Base-by-base conservation (phyloP, 2,888 invertebrate species). In the Napeogenes sylphis region DNA sequence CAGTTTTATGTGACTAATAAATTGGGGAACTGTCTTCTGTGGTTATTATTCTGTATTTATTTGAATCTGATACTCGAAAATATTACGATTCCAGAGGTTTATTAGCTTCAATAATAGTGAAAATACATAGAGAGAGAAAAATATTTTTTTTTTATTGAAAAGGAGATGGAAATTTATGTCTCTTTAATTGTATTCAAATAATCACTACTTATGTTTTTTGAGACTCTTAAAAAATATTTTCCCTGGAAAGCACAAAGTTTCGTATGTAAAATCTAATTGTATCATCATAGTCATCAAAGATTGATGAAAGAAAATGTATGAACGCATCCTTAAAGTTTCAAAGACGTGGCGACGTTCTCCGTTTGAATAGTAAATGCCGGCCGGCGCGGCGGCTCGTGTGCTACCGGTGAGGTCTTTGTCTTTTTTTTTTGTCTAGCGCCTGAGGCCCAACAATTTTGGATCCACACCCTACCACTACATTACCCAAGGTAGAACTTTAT, bases 401-500 rank as follows among this genome's bases (percentile, higher is more conserved):
- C 88, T 90, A 88, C 89, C 81, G 89, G 87, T 85, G 86, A 79
- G 88, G 87, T 83, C 86, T 85, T n/a, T n/a, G n/a, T n/a, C n/a
- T n/a, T n/a, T n/a, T n/a, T n/a, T n/a, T n/a, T n/a, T 85, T 84
- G 87, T 85, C 86, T 83, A 82, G 71, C 73, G 84, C 88, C 84
- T 67, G 72, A 66, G 83, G 87, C 75, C 74, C 75, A 77, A 83
- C 86, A 87, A 88, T 88, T 90, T 88, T 62, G 85, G 87, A 88
- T 86, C 85, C 87, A 84, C 89, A 85, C 89, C 75, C 75, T 75
- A 87, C 85, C 87, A 82, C 87, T 80, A 85, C 84, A 83, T 59
- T 58, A 66, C 62, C 58, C 57, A 59, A 58, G 57, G 30, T 51
- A 30, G 21, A 51, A 51, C 51, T 10, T 42, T 10, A 51, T 21